These are phyloP conservation scores for Phrynocephalus versicolor DNA, from an alignment of 2,113 vertebrate species.

Conservation along the genomic window DNA sequence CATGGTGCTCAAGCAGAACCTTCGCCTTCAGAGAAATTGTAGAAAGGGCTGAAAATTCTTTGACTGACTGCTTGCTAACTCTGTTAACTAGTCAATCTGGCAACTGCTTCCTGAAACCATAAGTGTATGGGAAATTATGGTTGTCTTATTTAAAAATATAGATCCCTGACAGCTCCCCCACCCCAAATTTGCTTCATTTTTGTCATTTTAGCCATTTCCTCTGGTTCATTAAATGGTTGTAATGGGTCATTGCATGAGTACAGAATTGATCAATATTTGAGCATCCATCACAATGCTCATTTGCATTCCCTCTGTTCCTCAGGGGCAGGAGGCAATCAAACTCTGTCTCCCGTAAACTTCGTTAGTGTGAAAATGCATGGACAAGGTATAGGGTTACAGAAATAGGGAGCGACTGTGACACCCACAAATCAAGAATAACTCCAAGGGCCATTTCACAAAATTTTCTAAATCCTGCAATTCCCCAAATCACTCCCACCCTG, in stretches of 20 bases:
- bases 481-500: not conserved
- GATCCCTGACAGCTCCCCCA: not conserved
- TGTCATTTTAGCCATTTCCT: not conserved
- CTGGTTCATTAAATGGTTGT: not conserved
- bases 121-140: too few relatives aligned
- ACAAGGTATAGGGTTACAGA: not conserved
- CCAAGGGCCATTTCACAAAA: not conserved
- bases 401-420: not conserved
- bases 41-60: too few relatives aligned
- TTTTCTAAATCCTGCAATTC: not conserved
- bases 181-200: not conserved
- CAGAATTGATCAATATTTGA: not conserved
- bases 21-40: not conserved
- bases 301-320: not conserved
- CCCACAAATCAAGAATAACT: not conserved
- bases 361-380: not conserved
- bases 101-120: too few relatives aligned
- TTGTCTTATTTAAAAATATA: not conserved
- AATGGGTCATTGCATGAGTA: not conserved
- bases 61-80: too few relatives aligned
- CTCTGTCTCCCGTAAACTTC: not conserved
- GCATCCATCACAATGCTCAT: not conserved
- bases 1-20: not conserved
- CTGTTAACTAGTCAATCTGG: too few relatives aligned
- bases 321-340: not conserved